Evolutionary conservation across 2,113 vertebrate genomes (phyloP).

Genomic region (Grallaria varia): DNA sequence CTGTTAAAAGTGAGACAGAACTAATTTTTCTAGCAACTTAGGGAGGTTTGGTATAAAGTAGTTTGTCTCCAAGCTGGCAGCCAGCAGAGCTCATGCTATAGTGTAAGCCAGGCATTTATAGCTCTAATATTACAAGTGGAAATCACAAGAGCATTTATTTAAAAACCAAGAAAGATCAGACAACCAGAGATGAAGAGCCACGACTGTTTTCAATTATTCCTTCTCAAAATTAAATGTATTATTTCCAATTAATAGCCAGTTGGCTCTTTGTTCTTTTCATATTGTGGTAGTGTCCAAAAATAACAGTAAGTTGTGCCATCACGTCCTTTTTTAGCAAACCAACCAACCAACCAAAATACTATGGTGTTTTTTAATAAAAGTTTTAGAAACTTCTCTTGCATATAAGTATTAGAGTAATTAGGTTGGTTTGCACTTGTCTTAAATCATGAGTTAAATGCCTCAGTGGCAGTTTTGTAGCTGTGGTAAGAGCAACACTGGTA

Average conservation of each 20-base stretch:
- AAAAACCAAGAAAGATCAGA: constrained; percentile 60
- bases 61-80: constrained; percentile 40
- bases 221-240: constrained; percentile 63
- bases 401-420: not conserved
- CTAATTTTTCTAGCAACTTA: not conserved
- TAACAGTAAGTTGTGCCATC: constrained; percentile 40
- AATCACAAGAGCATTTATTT: constrained; percentile 65
- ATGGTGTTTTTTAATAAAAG: not conserved
- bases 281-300: constrained; percentile 49
- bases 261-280: constrained; percentile 53
- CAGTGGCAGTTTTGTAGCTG: not conserved
- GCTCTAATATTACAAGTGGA: constrained; percentile 59
- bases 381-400: not conserved
- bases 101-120: constrained; percentile 51
- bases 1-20: not conserved
- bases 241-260: constrained; percentile 67
- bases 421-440: not conserved
- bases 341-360: constrained; percentile 8
- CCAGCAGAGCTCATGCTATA: constrained; percentile 10
- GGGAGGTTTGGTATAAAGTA: not conserved
- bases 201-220: constrained; percentile 63
- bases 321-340: constrained; percentile 46
- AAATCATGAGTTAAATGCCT: not conserved
- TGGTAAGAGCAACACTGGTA: not conserved
- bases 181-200: constrained; percentile 42